Conservation (phyloP, 2,797 vertebrate species). For the Spea hammondii region DNA sequence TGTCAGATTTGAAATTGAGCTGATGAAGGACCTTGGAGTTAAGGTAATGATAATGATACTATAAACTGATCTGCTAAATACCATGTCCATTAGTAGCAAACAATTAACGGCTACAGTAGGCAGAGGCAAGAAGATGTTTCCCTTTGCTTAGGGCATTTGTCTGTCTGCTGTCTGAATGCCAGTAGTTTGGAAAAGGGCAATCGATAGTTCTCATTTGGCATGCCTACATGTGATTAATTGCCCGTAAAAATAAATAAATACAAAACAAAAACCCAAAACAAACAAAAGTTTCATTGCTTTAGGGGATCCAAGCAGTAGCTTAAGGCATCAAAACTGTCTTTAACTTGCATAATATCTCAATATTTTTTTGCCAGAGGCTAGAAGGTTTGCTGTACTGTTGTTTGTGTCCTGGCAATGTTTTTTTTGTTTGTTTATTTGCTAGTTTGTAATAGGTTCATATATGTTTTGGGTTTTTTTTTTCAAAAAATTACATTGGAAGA, state of each 20-base stretch:
- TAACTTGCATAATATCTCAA: background rate
- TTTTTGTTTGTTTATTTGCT: background rate
- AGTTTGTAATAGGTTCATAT: background rate
- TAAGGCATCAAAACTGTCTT: slow-evolving; percentile 59
- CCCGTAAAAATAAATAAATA: slow-evolving; percentile 70
- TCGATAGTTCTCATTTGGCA: slow-evolving; percentile 85
- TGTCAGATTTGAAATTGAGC: slow-evolving; percentile 86
- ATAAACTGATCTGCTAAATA: slow-evolving; percentile 68
- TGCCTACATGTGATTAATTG: slow-evolving; percentile 86
- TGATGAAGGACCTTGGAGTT: slow-evolving; percentile 92
- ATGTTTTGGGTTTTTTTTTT: background rate
- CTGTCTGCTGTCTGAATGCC: slow-evolving; percentile 84
- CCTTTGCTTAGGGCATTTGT: slow-evolving; percentile 77
- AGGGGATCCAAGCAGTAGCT: slow-evolving; percentile 69
- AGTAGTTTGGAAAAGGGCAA: slow-evolving; percentile 83
- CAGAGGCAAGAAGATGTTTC: slow-evolving; percentile 70
- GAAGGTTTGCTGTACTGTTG: background rate
- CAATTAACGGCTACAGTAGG: slow-evolving; percentile 79
- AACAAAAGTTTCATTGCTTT: slow-evolving; percentile 76
- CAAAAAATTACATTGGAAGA: background rate
- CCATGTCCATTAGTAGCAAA: slow-evolving; percentile 76
- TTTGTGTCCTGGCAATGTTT: background rate
- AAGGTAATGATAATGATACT: slow-evolving; percentile 77
- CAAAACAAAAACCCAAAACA: slow-evolving; percentile 66
- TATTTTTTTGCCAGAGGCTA: background rate